Conservation (phyloP, 2,113 vertebrate species). For the Ornithorhynchus anatinus region DNA sequence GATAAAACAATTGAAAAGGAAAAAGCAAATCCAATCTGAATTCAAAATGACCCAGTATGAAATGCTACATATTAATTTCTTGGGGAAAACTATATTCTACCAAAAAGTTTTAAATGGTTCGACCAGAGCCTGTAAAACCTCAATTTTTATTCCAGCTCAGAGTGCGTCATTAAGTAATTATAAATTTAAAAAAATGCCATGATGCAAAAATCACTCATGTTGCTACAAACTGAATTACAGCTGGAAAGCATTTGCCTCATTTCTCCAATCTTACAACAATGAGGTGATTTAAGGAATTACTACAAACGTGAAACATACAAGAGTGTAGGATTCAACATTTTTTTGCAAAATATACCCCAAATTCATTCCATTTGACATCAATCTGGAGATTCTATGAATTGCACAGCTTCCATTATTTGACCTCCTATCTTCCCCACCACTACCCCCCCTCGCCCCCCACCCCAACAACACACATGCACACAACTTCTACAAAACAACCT, state of each 20-base stretch:
- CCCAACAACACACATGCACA: conserved; percentile 33
- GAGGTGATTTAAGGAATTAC: conserved; percentile 33
- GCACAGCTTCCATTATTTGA: conserved; percentile 6
- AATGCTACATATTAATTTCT: background rate
- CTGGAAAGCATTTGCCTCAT: background rate
- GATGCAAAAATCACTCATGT: background rate
- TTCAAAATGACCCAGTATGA: background rate
- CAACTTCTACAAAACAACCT: conserved; percentile 66
- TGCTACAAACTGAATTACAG: background rate
- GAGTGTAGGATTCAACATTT: conserved; percentile 43
- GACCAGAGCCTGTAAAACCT: too few relatives aligned
- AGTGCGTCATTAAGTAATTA: too few relatives aligned
- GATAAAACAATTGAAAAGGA: background rate
- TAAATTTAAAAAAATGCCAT: too few relatives aligned
- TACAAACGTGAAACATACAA: background rate
- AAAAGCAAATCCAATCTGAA: background rate
- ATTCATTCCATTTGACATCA: conserved; percentile 28
- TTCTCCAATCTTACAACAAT: background rate
- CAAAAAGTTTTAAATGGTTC: too few relatives aligned
- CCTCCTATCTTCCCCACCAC: conserved; percentile 15
- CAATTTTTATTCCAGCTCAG: too few relatives aligned
- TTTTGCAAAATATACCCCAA: conserved; percentile 34
- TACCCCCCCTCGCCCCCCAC: background rate
- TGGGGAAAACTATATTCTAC: background rate
- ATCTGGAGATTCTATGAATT: conserved; percentile 35